Evolutionary conservation across 2,113 vertebrate genomes (phyloP).

Genomic region (Seriola rivoliana): DNA sequence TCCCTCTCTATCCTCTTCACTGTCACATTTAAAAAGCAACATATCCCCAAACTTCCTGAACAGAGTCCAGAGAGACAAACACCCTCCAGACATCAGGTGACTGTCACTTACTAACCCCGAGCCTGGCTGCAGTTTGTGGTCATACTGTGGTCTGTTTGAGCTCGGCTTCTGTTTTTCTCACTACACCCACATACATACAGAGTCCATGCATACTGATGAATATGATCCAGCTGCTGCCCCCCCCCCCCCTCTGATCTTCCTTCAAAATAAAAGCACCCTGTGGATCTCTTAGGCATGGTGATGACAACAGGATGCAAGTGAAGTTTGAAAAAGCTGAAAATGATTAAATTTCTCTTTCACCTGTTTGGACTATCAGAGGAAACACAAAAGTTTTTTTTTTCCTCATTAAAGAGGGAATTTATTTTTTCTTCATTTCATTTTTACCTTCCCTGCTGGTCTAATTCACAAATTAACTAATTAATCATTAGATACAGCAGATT

Average conservation of each 20-base stretch:
- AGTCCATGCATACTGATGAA: conserved; percentile 33
- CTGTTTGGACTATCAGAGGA: neutral
- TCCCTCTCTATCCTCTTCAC: neutral
- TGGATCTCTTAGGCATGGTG: neutral
- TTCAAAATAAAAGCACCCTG: conserved; percentile 40
- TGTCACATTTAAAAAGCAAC: neutral
- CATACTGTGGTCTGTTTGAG: neutral
- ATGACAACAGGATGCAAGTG: too few species aligned
- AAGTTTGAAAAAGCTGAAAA: too few species aligned
- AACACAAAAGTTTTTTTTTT: neutral
- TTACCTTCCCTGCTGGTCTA: neutral
- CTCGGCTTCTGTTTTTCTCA: conserved; percentile 34
- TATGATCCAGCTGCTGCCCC: conserved; percentile 27
- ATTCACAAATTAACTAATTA: neutral
- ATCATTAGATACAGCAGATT: too few species aligned
- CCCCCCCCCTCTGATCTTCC: neutral
- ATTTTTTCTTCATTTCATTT: neutral
- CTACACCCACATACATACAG: too few species aligned
- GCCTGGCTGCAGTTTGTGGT: conserved; percentile 38
- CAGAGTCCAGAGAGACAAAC: conserved; percentile 15
- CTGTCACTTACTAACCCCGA: neutral
- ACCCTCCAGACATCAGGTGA: conserved; percentile 19
- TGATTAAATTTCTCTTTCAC: neutral
- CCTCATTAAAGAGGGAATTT: neutral
- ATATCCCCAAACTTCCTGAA: neutral